These are phyloP conservation scores for Tanaodytes sp. DNA, from an alignment of 2,888 invertebrate species.

Conservation along the genomic window DNA sequence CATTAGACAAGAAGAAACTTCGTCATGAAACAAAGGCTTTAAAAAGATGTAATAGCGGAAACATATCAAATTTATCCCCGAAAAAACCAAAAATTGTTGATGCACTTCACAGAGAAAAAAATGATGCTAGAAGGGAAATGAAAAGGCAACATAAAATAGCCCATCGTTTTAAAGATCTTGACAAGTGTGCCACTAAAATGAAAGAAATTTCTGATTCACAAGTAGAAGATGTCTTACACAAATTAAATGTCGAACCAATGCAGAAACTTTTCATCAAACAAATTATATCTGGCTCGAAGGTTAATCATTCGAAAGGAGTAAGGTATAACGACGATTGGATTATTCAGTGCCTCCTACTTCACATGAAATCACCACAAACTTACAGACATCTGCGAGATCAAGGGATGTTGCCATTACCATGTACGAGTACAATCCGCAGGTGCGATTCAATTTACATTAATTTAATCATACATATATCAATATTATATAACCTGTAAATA, in stretches of 20 bases:
- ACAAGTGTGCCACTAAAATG: conserved; percentile 2
- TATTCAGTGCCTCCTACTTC: conserved; percentile 12
- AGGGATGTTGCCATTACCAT: conserved; percentile 9
- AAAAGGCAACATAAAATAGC: conserved; percentile 5
- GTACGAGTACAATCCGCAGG: conserved; percentile 13
- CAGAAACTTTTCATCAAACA: background rate
- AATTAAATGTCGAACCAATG: background rate
- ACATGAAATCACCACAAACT: conserved; percentile 26
- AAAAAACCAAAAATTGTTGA: background rate
- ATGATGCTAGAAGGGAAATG: conserved; percentile 2
- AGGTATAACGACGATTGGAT: conserved; percentile 27
- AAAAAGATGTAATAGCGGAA: background rate
- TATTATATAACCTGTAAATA: too few relatives aligned
- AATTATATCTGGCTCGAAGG: conserved; percentile 8
- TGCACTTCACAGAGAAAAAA: conserved; percentile 4
- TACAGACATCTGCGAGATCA: conserved; percentile 22
- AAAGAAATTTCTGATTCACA: background rate
- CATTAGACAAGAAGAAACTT: conserved; percentile 10
- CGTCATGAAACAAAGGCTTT: background rate
- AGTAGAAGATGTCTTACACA: background rate
- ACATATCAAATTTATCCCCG: background rate
- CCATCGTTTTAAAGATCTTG: background rate
- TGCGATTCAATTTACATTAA: too few relatives aligned
- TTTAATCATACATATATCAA: too few relatives aligned
- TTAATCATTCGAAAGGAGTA: background rate